Base-by-base conservation (phyloP, 2,113 vertebrate genomes). In the Crotophaga sulcirostris region DNA sequence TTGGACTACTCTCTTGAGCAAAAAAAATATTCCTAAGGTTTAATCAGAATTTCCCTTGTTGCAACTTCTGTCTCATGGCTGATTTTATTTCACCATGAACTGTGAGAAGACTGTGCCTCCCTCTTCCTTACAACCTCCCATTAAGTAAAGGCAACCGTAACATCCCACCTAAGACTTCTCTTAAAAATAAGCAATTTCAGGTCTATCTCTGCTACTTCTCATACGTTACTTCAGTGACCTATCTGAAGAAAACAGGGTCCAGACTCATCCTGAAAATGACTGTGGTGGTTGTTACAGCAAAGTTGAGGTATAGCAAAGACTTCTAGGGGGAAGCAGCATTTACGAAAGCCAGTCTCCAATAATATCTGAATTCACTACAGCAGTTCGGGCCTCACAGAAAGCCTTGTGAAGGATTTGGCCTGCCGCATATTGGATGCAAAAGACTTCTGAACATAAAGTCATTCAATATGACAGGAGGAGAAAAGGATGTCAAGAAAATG, bases 151-250 rank as follows among this genome's bases (percentile, higher is more conserved):
- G 11, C 52, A 88, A 21, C 36, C 31, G 25, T 56, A 77, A 80
- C 13, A 40, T 25, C 59, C n/a, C 21, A 73, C 16, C 12, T 36
- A 66, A 86, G n/a, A 83, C 38, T 84, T 78, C 49, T 64, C 20
- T 45, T 56, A 58, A 42, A 28, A 69, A 31, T 36, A 36, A 80
- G 74, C 20, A 60, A 86, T 80, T 23, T 9, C 40, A 83, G 5
- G 40, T 69, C 38, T 19, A 0, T 11, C 56, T 82, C 25, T 80
- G 24, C 40, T 56, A 20, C 24, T 94, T 16, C 33, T 56, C 2
- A 0, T 26, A n/a, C 2, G 3, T 20, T 29, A 85, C 7, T 6
- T 26, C 68, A 66, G 33, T 2, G 6, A 55, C 9, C 24, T 29
- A 0, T 26, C 44, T 52, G 34, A 87, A 79, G 59, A 68, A 93